Evolutionary conservation across 2,888 invertebrate species (phyloP).

Genomic region (Drosophila recens): DNA sequence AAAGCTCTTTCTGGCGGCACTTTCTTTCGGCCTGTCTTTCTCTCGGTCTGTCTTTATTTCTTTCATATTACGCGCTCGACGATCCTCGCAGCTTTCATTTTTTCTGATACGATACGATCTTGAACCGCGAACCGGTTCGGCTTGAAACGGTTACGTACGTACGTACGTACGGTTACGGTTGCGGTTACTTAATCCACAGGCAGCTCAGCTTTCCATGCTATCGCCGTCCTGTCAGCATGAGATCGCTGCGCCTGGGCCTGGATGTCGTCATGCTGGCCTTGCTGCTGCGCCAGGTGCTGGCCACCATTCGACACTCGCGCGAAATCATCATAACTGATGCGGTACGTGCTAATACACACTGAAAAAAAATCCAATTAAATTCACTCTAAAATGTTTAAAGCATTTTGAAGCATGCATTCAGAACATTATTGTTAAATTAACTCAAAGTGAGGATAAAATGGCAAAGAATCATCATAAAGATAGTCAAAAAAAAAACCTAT

Average conservation of each 20-base stretch:
- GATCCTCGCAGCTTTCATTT: conserved; percentile 76
- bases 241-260: conserved; percentile 55
- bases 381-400: too few relatives aligned
- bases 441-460: too few relatives aligned
- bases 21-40: conserved; percentile 36
- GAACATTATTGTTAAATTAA: too few relatives aligned
- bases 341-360: conserved; percentile 69
- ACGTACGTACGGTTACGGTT: conserved; percentile 11
- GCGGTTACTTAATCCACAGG: conserved; percentile 56
- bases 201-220: conserved; percentile 58
- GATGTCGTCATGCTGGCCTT: conserved; percentile 62
- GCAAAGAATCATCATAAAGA: too few relatives aligned
- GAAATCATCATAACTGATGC: conserved; percentile 84
- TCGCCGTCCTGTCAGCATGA: conserved; percentile 66
- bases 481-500: too few relatives aligned
- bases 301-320: conserved; percentile 72
- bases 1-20: conserved; percentile 50
- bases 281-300: conserved; percentile 59
- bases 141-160: conserved; percentile 40
- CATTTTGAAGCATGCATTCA: too few relatives aligned
- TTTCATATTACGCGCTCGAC: conserved; percentile 47
- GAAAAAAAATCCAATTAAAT: too few relatives aligned
- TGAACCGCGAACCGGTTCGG: conserved; percentile 73
- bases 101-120: conserved; percentile 46
- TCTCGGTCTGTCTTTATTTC: conserved; percentile 9